Evolutionary conservation across 2,888 invertebrate species (phyloP).

Genomic region (Tenthredo distinguenda): DNA sequence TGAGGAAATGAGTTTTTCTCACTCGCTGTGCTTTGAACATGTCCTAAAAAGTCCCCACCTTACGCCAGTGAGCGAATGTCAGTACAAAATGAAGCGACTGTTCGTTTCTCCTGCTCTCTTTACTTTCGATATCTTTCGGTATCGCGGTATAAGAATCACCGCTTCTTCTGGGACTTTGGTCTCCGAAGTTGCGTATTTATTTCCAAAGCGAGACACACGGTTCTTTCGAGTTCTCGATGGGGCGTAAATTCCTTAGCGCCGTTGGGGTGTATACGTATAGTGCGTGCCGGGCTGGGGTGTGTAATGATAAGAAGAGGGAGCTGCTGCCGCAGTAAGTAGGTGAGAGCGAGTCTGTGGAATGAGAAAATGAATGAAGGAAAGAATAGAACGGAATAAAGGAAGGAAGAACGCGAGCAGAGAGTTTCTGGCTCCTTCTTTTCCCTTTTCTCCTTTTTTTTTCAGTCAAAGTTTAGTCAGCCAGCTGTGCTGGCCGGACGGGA

Average conservation of each 20-base stretch:
- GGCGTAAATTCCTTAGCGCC: constrained; percentile 1
- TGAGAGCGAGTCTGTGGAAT: neutral
- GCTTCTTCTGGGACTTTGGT: neutral
- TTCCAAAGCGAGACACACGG: constrained; percentile 5
- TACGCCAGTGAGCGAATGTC: neutral
- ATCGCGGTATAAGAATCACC: neutral
- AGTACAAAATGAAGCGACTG: neutral
- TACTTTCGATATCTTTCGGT: neutral
- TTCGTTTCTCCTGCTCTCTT: neutral
- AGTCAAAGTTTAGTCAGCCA: constrained; percentile 27
- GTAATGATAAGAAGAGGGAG: constrained; percentile 18
- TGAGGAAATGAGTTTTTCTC: neutral
- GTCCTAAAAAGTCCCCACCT: neutral
- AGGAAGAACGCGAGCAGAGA: neutral
- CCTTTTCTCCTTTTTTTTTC: neutral
- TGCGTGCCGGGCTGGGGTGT: constrained; percentile 2
- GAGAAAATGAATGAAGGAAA: constrained; percentile 8
- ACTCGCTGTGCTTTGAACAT: neutral
- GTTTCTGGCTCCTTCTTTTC: neutral
- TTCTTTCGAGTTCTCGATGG: constrained; percentile 18
- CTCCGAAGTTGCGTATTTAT: constrained; percentile 16
- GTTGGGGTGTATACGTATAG: neutral
- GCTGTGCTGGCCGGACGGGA: constrained; percentile 5
- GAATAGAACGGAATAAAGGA: neutral
- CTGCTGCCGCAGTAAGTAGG: constrained; percentile 8